phyloP scores from a whole-genome alignment of 1,140 invertebrate species.

The Matsumurasca onukii region DNA sequence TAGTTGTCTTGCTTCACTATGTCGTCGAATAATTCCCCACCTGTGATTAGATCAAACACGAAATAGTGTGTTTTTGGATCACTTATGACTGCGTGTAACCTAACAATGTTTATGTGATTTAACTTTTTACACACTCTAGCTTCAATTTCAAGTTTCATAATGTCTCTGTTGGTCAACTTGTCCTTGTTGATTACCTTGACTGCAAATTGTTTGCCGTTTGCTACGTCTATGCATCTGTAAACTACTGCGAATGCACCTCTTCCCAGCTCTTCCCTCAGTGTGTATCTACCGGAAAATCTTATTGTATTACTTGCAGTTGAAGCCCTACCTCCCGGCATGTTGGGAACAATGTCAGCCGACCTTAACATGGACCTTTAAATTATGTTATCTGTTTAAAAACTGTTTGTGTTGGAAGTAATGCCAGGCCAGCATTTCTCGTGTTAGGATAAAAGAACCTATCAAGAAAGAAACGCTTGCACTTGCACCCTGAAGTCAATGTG shows the following conservation, averaged over 20 bases:
- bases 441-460: too few species aligned
- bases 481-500: too few species aligned
- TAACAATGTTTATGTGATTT: slow-evolving; percentile 4
- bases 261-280: neutral
- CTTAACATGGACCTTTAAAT: too few species aligned
- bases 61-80: neutral
- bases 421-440: too few species aligned
- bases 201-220: neutral
- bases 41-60: neutral
- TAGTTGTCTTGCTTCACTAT: neutral
- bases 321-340: too few species aligned
- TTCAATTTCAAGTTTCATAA: slow-evolving; percentile 6
- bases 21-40: slow-evolving; percentile 5
- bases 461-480: too few species aligned
- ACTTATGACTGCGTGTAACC: neutral
- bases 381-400: too few species aligned
- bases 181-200: neutral
- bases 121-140: slow-evolving; percentile 5
- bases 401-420: too few species aligned
- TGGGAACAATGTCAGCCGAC: too few species aligned
- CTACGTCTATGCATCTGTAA: neutral
- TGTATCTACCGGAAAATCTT: too few species aligned
- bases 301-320: too few species aligned
- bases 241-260: neutral
- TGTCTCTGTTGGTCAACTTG: neutral